Base-by-base conservation (phyloP, 2,113 vertebrate genomes). In the Chamaetylas fuelleborni region DNA sequence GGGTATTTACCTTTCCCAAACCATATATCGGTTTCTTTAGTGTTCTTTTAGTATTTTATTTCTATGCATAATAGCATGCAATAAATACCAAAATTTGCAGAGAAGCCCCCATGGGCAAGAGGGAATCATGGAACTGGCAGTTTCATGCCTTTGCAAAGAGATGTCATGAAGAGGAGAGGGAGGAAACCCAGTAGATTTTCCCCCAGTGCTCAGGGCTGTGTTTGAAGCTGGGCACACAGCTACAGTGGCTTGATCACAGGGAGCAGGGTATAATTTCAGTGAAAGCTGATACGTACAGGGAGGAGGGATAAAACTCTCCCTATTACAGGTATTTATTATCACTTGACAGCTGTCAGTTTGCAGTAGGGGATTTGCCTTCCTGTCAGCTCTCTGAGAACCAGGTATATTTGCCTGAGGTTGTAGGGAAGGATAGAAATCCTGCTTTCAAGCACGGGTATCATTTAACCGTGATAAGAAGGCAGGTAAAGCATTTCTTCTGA, bases 311-410 rank as follows among this genome's bases (percentile, higher is more conserved):
- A 60, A 89, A 60, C 73, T 73, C 83, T 92, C 93, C 82, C 79
- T 73, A 16, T 91, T 90, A 58, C 73, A 88, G 86, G 60, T 89
- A 81, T 67, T 97, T 96, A 84, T 97, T 96, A 81, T 93, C 94
- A 71, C 85, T 82, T 79, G 78, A 80, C 88, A 70, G 80, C 92
- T 96, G 95, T 95, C 96, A 95, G 79, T 97, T 97, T 97, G 92
- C 91, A 91, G 85, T 43, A 72, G 92, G 96, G 79, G 91, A 96
- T 95, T 95, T 95, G 79, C 92, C 80, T 89, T 94, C 86, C 82
- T 74, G 67, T 95, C 95, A 89, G 88, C 78, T 95, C 91, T 93
- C 93, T 96, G 96, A 96, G 92, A 97, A 95, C 73, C 83, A 36
- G 81, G 73, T 73, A 74, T 86, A 83, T 96, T 95, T 97, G 93